These are phyloP conservation scores for Oedothorax gibbosus DNA, from an alignment of 1,140 invertebrate genomes.

Conservation along the genomic window DNA sequence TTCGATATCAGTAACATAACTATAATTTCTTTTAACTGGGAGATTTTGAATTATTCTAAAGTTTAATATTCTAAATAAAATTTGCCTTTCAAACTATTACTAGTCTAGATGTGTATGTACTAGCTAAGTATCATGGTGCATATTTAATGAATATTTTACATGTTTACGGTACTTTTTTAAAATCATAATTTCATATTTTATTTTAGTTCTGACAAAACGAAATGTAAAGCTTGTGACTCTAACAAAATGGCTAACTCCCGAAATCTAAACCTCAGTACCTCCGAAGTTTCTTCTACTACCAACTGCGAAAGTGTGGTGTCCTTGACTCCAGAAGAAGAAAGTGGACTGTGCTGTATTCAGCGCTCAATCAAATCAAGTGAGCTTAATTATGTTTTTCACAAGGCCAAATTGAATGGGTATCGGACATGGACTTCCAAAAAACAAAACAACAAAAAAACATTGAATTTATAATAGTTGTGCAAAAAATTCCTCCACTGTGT, in stretches of 20 bases:
- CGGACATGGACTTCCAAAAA: no score
- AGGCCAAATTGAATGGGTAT: no score
- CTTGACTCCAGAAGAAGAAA: constrained; percentile 67
- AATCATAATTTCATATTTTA: constrained; percentile 46
- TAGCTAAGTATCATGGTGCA: neutral
- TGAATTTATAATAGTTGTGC: no score
- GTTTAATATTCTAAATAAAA: no score
- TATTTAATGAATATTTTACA: neutral
- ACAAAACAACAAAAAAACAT: no score
- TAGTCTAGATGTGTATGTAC: no score
- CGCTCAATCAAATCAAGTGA: constrained; percentile 47
- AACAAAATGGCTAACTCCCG: constrained; percentile 62
- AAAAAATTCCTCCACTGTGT: no score
- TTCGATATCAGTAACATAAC: no score
- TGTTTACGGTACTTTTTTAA: no score
- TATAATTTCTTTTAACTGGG: no score
- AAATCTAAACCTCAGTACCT: constrained; percentile 62
- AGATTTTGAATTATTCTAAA: no score
- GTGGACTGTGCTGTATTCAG: constrained; percentile 60
- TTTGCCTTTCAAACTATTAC: no score
- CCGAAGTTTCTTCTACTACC: constrained; percentile 62
- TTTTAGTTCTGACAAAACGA: constrained; percentile 66
- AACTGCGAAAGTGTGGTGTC: constrained; percentile 69
- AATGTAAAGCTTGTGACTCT: constrained; percentile 66
- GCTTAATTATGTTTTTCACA: neutral